Conservation (phyloP, 2,888 invertebrate species). For the Icerya purchasi region DNA sequence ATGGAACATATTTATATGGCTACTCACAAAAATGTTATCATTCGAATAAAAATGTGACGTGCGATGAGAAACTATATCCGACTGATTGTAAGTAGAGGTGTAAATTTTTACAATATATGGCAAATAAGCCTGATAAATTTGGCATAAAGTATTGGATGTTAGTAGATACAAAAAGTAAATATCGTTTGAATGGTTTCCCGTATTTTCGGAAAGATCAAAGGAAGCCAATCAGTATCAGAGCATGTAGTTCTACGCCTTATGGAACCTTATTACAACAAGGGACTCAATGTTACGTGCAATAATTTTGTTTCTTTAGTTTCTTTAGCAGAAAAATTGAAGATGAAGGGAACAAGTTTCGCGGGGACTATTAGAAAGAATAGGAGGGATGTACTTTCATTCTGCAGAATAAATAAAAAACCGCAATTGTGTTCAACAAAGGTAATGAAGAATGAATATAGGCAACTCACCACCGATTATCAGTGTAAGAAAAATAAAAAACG, state of each 20-base stretch:
- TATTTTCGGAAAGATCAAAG: background rate
- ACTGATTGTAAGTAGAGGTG: background rate
- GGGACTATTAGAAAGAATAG: background rate
- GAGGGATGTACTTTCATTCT: background rate
- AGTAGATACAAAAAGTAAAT: background rate
- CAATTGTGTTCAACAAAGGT: background rate
- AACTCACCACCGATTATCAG: background rate
- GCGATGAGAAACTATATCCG: background rate
- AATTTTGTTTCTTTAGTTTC: no score
- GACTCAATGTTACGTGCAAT: no score
- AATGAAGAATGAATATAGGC: background rate
- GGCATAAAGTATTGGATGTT: background rate
- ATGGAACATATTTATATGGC: no score
- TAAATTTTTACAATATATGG: background rate
- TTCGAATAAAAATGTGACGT: background rate
- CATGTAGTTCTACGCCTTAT: background rate
- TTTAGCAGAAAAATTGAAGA: background rate
- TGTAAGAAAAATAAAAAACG: background rate
- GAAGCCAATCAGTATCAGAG: background rate
- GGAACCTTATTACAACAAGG: no score
- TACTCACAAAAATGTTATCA: background rate
- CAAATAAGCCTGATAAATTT: background rate
- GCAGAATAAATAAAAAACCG: background rate
- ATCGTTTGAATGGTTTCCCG: background rate
- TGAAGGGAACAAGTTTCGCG: background rate